Evolutionary conservation across 2,797 vertebrate genomes (phyloP), one percentile per base, ranked within the genome.

Genomic region (Mus minutoides): DNA sequence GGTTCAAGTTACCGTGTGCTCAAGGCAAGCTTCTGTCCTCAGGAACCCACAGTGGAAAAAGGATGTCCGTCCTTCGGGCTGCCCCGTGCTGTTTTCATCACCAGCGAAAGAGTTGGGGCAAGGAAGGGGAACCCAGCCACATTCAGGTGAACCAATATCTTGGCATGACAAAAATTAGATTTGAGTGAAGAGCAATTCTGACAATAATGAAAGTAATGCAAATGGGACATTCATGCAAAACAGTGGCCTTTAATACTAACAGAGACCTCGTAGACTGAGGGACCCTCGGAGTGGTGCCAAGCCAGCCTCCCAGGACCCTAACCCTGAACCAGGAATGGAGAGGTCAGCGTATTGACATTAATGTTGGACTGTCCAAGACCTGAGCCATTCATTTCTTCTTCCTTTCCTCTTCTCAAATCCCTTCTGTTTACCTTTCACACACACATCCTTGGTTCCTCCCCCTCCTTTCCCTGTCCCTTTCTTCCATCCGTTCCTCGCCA

Each of bases 201-300:
- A 79, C 46, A 83, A 73, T 21, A 69, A 96, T 31, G 43, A 62
- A 69, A 71, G 46, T 64, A 58, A 90, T 40, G 80, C 78, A 92
- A 79, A 83, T 21, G 64, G 88, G 62, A 73, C 78, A 52, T 64
- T 43, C 83, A 62, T 90, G 96, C 77, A 91, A 87, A 89, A 96
- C 6, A 29, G 88, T 69, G 86, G 95, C 80, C 95, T 97, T 97
- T 97, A 97, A 95, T 97, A 69, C 75, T 40, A 73, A 97, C 56
- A 91, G 95, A 94, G 95, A 92, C 96, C 75, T 14, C 52, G 56
- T 11, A 75, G 82, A 88, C 62, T 85, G 89, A 95, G 73, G 71
- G 34, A n/a, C 16, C 69, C 91, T 43, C 90, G n/a, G 67, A 88
- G 56, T 13, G 34, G 79, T n/a, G 31, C 79, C 24, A 1, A 92